Conservation (phyloP, 2,888 invertebrate genomes). For the Andrena marginata region DNA sequence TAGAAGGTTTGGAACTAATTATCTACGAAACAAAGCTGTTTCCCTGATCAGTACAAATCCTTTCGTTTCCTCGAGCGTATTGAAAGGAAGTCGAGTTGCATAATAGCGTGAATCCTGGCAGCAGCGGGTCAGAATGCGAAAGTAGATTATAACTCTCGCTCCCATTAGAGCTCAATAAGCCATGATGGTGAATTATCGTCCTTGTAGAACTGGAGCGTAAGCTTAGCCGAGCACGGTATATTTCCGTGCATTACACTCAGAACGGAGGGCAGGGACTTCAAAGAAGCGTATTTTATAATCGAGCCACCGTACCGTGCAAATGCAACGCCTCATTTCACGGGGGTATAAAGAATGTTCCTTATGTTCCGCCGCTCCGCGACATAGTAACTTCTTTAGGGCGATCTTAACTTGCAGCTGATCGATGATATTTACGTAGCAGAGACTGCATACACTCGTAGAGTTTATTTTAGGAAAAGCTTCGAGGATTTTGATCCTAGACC, state of each 20-base stretch:
- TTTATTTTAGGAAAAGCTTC: neutral
- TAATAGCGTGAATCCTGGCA: constrained; percentile 22
- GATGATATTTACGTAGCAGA: constrained; percentile 8
- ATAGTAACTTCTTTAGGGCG: constrained; percentile 15
- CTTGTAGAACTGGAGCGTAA: constrained; percentile 65
- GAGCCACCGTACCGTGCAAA: constrained; percentile 51
- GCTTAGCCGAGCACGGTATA: constrained; percentile 47
- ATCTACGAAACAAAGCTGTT: neutral
- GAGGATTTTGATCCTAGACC: neutral
- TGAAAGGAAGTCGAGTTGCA: constrained; percentile 1
- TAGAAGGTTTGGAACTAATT: neutral
- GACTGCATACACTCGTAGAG: too few relatives aligned
- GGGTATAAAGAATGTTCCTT: constrained; percentile 60
- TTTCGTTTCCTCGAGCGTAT: neutral
- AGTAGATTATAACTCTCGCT: constrained; percentile 53
- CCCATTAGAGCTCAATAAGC: constrained; percentile 65
- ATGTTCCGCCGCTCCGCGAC: constrained; percentile 1
- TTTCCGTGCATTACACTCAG: constrained; percentile 58
- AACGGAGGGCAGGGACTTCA: constrained; percentile 54
- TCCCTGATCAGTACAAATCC: neutral
- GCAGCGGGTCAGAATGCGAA: constrained; percentile 39
- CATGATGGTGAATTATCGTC: constrained; percentile 69
- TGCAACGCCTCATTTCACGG: constrained; percentile 63
- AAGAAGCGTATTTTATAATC: constrained; percentile 69
- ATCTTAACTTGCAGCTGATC: constrained; percentile 22